Conservation (phyloP, 2,113 vertebrate genomes). For the Trochalopteron elliotii region DNA sequence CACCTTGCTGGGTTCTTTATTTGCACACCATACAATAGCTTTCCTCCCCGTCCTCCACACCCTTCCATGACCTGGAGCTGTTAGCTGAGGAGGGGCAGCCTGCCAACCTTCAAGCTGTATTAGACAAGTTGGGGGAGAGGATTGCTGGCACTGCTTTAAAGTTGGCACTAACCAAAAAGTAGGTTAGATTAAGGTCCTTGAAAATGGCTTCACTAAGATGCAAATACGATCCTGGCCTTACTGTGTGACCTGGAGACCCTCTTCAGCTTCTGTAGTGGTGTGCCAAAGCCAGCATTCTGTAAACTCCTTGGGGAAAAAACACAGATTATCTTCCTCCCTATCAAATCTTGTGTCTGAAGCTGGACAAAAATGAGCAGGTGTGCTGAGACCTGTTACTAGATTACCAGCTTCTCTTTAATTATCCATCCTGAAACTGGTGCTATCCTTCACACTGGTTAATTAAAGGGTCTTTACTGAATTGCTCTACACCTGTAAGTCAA, state of each 20-base stretch:
- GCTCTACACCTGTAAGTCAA: not conserved
- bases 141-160: not conserved
- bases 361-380: not conserved
- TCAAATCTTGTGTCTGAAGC: not conserved
- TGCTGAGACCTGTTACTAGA: not conserved
- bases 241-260: not conserved
- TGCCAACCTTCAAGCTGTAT: accelerated
- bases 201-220: not conserved
- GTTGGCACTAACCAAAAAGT: accelerated
- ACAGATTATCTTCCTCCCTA: not conserved
- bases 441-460: not conserved
- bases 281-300: not conserved
- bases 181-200: not conserved
- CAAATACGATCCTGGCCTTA: not conserved
- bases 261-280: not conserved
- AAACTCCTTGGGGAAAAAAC: not conserved
- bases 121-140: not conserved
- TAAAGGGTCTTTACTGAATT: not conserved
- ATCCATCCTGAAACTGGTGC: not conserved
- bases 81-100: not conserved
- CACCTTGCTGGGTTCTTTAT: not conserved
- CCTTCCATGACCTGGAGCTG: not conserved
- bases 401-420: not conserved
- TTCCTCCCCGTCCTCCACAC: not conserved
- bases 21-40: not conserved